Base-by-base conservation (phyloP, 1,140 invertebrate species). In the Papilio aristodemus region DNA sequence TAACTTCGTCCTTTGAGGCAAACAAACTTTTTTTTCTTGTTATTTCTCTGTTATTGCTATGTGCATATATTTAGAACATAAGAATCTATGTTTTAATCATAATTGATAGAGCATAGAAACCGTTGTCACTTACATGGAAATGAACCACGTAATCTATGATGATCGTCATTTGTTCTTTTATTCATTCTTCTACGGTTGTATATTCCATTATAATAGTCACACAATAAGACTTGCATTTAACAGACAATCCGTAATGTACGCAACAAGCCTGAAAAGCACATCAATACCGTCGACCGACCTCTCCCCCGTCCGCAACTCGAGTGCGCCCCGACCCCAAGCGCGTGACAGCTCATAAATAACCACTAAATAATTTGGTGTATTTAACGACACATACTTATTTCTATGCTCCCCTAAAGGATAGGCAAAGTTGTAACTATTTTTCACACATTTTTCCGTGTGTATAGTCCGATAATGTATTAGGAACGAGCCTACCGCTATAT, bases 211-310 rank as follows among this genome's bases (percentile, higher is more conserved):
- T 54, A 22, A 10, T 11, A 22, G 14, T 22, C 46, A 10, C 9
- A 22, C 19, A 54, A 54, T 54, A 6, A 10, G 3, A 54, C 11
- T 54, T 22, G 10, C 17, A 25, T 17, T 22, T 46, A 54, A 10
- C 19, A 2, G 9, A 19, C 46, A 54, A 54, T 54, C 46, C 46
- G 22, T 54, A 25, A 54, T 19, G 19, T 41, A 41, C 13, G 25
- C 25, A 36, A 57, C 22, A 57, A 50, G 59, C 67, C 59, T n/a
- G 14, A 50, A 38, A 14, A 43, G 41, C 14, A 63, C 39, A 69
- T 63, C 39, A 50, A 50, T 54, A 32, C 27, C 27, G 27, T 32
- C 27, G 27, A 32, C 2, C 6, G 46, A 54, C 17, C 46, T 54
- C n/a, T n/a, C 46, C 46, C 46, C 19, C 22, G 17, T 19, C 46